Percentiles rank a stretch among this genome's conserved stretches.
phyloP scores from a whole-genome alignment of 1,140 invertebrate species.

The Agrilus planipennis region DNA sequence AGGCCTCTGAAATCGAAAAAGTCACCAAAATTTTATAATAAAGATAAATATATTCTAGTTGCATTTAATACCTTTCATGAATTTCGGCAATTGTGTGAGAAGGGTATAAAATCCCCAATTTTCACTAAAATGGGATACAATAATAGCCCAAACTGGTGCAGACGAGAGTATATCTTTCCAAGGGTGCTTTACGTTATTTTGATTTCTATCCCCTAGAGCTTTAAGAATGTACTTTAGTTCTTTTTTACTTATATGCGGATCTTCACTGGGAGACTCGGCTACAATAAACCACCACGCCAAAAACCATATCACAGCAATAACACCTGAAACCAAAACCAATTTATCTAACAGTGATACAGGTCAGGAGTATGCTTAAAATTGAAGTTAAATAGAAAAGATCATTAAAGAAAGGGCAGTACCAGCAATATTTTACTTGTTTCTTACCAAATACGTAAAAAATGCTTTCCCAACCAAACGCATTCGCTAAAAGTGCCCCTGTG shows the following conservation, averaged over 20 bases:
- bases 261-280: conserved; percentile 60
- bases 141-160: conserved; percentile 79
- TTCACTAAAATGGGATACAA: conserved; percentile 82
- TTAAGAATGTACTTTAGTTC: conserved; percentile 67
- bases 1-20: conserved; percentile 45
- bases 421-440: too few species aligned
- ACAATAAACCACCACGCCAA: conserved; percentile 38
- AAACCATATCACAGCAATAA: conserved; percentile 59
- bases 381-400: too few species aligned
- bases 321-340: conserved; percentile 33
- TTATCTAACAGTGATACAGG: neutral
- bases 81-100: conserved; percentile 80
- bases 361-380: too few species aligned
- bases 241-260: conserved; percentile 55
- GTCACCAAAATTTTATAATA: neutral
- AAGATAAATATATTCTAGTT: neutral
- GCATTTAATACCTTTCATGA: conserved; percentile 59
- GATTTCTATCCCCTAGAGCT: conserved; percentile 26
- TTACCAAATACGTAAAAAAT: conserved; percentile 83
- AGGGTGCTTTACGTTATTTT: conserved; percentile 47
- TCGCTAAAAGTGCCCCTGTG: conserved; percentile 56
- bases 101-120: conserved; percentile 95
- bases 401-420: too few species aligned
- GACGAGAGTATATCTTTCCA: conserved; percentile 75
- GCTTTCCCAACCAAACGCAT: conserved; percentile 67